Evolutionary conservation across 2,113 vertebrate genomes (phyloP), one percentile per base, ranked within the genome.

Genomic region (Merops nubicus): DNA sequence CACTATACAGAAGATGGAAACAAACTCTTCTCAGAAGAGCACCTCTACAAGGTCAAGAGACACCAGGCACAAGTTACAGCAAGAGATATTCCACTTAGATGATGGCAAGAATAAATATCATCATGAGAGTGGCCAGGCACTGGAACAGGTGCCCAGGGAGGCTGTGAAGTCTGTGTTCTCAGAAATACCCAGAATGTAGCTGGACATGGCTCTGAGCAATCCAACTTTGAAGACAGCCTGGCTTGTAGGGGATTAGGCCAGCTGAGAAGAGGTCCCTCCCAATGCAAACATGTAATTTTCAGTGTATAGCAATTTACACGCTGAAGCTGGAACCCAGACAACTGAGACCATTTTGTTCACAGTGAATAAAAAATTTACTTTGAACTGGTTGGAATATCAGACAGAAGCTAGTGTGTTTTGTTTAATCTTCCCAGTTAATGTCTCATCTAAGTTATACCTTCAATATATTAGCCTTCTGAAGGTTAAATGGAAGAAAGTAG

Each of bases 21-120:
- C 56, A 81, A 34, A 45, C 22, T 59, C 4, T 59, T 86, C 68
- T 75, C 40, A 67, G 79, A 77, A 74, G 33, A 86, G 18, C 19
- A 45, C 23, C 21, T 88, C 62, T 78, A 29, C 78, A 54, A 89
- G 42, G 33, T 84, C 60, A 89, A 67, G 47, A 93, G 54, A 34
- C 29, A 89, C 67, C 1, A 1, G 40, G 33, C n/a, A 75, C 26
- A 91, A 84, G 33, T 6, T 84, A 54, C 68, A 94, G 51, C 34
- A 67, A 64, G 56, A 34, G 8, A 47, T 81, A 78, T 78, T 91
- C 47, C n/a, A 42, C 51, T 56, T 70, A 70, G 34, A 86, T 54
- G 56, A 57, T 93, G 70, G 67, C 45, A 89, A 93, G 60, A 80
- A 45, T 94, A 94, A 93, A 90, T 86, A 83, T 63, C 54, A 89